These are phyloP conservation scores for Dicerorhinus sumatrensis DNA, from an alignment of 2,113 vertebrate species.

Conservation along the genomic window DNA sequence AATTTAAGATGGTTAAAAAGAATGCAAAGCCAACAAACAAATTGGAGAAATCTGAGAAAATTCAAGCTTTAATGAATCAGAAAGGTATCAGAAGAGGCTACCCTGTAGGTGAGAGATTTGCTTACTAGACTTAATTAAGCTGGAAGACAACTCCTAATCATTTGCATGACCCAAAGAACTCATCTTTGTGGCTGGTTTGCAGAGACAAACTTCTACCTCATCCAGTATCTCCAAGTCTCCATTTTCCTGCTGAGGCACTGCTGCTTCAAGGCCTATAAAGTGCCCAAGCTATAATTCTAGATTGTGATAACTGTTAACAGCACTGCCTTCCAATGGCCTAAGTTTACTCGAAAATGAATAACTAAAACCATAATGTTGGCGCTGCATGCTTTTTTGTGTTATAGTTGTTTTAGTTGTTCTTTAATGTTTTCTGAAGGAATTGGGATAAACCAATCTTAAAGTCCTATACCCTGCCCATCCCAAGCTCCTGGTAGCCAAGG, in stretches of 20 bases:
- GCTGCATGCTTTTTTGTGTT: not conserved
- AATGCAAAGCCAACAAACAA: not conserved
- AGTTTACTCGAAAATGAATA: slow-evolving; percentile 68
- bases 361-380: slow-evolving; percentile 43
- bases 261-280: not conserved
- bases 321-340: not conserved
- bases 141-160: not conserved
- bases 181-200: not conserved
- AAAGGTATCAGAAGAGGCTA: not conserved
- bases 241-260: not conserved
- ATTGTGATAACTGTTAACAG: not conserved
- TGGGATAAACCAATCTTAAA: not conserved
- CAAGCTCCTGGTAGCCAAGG: slow-evolving; percentile 92
- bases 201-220: not conserved
- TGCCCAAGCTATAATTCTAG: not conserved
- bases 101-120: not conserved
- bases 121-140: not conserved
- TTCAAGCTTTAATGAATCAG: not conserved
- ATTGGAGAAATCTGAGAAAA: not conserved
- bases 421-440: not conserved
- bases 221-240: not conserved
- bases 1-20: slow-evolving; percentile 13
- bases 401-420: not conserved
- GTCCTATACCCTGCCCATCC: slow-evolving; percentile 91
- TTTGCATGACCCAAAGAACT: not conserved